These are phyloP conservation scores for Spilarctia lutea DNA, from an alignment of 2,888 invertebrate species.

Conservation along the genomic window DNA sequence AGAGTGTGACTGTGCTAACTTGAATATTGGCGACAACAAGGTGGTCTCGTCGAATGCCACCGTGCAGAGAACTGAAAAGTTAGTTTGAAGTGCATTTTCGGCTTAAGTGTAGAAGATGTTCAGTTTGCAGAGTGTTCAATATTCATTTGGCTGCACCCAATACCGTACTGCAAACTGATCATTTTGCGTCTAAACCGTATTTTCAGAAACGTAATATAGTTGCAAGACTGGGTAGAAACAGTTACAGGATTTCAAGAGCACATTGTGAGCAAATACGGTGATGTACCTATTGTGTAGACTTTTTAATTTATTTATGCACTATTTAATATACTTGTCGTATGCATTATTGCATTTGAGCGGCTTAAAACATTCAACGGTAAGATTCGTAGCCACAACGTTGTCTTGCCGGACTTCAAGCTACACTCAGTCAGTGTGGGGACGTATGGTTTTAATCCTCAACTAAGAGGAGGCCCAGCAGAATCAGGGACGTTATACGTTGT, in stretches of 20 bases:
- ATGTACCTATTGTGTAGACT: not conserved
- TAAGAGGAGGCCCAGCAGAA: too few species aligned
- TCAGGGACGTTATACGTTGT: too few species aligned
- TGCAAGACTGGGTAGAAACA: not conserved
- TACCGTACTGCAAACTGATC: too few species aligned
- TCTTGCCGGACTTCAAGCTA: too few species aligned
- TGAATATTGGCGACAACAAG: constrained; percentile 61
- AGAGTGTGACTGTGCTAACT: constrained; percentile 65
- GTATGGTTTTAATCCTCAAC: too few species aligned
- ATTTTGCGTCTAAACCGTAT: not conserved
- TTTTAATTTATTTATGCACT: not conserved
- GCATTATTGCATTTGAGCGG: too few species aligned
- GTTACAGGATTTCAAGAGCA: not conserved
- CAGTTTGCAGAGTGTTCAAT: not conserved
- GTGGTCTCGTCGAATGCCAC: constrained; percentile 44
- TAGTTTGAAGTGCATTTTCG: not conserved
- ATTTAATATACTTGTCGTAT: not conserved
- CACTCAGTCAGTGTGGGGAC: too few species aligned
- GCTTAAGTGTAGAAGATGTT: not conserved
- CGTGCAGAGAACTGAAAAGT: constrained; percentile 46
- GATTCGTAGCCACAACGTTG: too few species aligned
- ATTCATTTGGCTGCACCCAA: not conserved
- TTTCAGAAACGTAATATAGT: not conserved
- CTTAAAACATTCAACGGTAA: too few species aligned
- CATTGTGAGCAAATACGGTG: not conserved